These are phyloP conservation scores for Bryconaethiops microstoma DNA, from an alignment of 2,797 vertebrate species.

Conservation along the genomic window DNA sequence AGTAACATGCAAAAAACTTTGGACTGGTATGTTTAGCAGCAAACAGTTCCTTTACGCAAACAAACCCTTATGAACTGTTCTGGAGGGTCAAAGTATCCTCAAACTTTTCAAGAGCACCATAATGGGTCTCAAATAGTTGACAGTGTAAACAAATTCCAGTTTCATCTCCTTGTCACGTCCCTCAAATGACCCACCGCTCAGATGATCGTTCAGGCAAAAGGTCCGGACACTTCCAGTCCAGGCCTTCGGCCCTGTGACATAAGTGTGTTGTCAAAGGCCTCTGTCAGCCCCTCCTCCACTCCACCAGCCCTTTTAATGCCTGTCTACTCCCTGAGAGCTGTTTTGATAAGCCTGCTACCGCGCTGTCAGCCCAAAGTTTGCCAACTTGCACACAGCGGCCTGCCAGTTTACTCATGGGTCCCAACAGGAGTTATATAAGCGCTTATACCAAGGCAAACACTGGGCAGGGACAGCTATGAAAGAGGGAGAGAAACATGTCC, in stretches of 20 bases:
- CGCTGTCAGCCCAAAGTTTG: neutral
- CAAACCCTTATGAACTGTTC: too few relatives aligned
- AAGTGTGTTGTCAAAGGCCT: neutral
- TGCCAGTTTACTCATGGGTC: neutral
- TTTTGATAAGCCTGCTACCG: constrained; percentile 14
- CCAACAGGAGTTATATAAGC: constrained; percentile 7
- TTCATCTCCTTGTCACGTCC: too few relatives aligned
- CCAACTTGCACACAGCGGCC: neutral
- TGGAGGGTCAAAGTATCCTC: too few relatives aligned
- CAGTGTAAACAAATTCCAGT: too few relatives aligned
- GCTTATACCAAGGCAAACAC: constrained; percentile 9
- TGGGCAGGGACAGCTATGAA: constrained; percentile 6
- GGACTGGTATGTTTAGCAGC: too few relatives aligned
- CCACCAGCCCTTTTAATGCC: neutral
- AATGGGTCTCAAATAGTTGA: too few relatives aligned
- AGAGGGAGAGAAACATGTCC: neutral
- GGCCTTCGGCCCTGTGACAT: neutral
- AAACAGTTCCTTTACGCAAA: too few relatives aligned
- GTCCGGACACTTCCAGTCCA: neutral
- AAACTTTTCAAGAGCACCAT: too few relatives aligned
- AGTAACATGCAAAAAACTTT: too few relatives aligned
- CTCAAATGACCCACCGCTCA: neutral
- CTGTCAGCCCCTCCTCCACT: neutral
- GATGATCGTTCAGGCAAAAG: neutral
- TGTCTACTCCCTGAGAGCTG: constrained; percentile 7